Evolutionary conservation across 2,888 invertebrate genomes (phyloP), one percentile per base, ranked within the genome.

Genomic region (Lutraria lutraria): DNA sequence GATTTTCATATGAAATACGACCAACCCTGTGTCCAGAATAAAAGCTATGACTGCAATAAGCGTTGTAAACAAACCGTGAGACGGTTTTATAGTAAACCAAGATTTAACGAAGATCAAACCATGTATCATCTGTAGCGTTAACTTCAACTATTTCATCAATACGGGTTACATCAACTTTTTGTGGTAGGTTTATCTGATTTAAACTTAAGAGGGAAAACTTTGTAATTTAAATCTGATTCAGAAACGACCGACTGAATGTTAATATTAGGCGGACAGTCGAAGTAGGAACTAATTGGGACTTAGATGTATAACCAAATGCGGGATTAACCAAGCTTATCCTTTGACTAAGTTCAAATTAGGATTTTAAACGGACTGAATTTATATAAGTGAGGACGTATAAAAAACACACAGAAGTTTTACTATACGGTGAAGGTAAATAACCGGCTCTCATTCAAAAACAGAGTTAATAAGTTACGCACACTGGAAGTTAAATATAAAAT

Each of bases 281-380:
- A 76, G 34, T 34, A 31, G 76, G 76, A 76, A 34, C 76, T 76
- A 34, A 76, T 76, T 76, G 34, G 34, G 19, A 76, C 31, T 76
- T 76, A 31, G 34, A 34, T 76, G 29, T 31, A 34, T 76, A 19
- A 63, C 25, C 16, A 31, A 34, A 19, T 31, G 15, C 16, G 6
- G 76, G 76, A 76, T 76, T 76, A 76, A 16, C 29, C 15, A 16
- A 76, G 76, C 76, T 76, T 76, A 76, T 76, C 76, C 31, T 76
- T 19, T 31, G 76, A 76, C 76, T 16, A 19, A 76, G 76, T 76
- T 76, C 31, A 76, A 76, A 76, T 19, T 34, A 19, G n/a, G 63
- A 68, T 68, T 68, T 68, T 76, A 34, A 76, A 76, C 31, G 34
- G 76, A 34, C 34, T 76, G 31, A 76, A 76, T 76, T 31, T 34